Evolutionary conservation across 2,888 invertebrate species (phyloP).

Genomic region (Apodemia duryi): DNA sequence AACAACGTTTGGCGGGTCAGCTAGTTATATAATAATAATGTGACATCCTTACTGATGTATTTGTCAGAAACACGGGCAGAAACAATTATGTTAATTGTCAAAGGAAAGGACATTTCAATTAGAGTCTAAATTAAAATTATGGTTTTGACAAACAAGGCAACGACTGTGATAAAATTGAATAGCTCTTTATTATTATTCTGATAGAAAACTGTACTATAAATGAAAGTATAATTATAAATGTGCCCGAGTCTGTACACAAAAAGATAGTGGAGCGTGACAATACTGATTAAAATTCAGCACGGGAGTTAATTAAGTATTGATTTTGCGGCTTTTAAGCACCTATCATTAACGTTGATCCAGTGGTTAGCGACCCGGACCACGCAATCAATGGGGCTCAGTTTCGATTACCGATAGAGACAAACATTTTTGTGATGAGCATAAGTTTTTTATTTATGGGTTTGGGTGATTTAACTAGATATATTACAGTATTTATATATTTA

Average conservation of each 20-base stretch:
- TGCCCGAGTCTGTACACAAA: slow-evolving; percentile 1
- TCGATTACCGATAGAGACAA: too few species aligned
- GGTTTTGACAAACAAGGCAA: background rate
- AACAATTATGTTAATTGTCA: background rate
- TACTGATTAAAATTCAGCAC: slow-evolving; percentile 4
- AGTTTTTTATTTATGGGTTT: too few species aligned
- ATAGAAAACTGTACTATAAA: background rate
- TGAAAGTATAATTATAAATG: slow-evolving; percentile 5
- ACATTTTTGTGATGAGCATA: too few species aligned
- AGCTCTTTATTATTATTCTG: background rate
- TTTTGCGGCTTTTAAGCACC: background rate
- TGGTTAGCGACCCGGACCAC: too few species aligned
- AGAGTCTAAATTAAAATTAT: background rate
- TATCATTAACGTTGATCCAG: background rate
- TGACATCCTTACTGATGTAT: background rate
- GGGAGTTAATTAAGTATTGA: slow-evolving; percentile 3
- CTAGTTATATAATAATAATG: background rate
- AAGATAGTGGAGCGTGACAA: slow-evolving; percentile 9
- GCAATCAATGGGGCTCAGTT: too few species aligned
- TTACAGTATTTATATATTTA: too few species aligned
- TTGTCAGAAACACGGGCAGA: background rate
- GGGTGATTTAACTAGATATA: too few species aligned
- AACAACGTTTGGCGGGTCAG: too few species aligned
- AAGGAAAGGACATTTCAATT: background rate
- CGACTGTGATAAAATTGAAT: background rate